Conservation (phyloP, 1,140 invertebrate genomes). For the Megathymus violae region DNA sequence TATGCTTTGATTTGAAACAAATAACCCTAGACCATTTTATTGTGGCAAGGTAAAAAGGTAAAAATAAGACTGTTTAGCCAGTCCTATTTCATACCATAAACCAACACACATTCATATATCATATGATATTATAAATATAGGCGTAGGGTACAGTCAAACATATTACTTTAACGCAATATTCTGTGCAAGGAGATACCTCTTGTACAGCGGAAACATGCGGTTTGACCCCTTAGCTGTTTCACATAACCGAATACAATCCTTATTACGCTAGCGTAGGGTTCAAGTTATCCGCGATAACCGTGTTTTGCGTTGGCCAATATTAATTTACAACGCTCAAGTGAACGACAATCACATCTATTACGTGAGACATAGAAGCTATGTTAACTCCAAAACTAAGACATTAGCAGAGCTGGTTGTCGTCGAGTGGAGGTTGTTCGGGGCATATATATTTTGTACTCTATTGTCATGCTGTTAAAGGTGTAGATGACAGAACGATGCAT, state of each 20-base stretch:
- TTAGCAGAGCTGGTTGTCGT: neutral
- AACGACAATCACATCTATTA: conserved; percentile 2
- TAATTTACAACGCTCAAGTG: neutral
- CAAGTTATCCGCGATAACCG: conserved; percentile 18
- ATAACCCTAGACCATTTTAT: no score
- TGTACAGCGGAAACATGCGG: conserved; percentile 49
- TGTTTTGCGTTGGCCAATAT: conserved; percentile 9
- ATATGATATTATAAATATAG: neutral
- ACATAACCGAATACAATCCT: conserved; percentile 28
- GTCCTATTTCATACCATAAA: conserved; percentile 4
- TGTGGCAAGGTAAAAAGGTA: no score
- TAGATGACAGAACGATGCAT: neutral
- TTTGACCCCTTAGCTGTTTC: conserved; percentile 19
- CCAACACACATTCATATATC: neutral
- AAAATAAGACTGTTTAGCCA: neutral
- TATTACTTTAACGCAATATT: conserved; percentile 27
- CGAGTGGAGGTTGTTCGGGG: no score
- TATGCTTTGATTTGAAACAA: no score
- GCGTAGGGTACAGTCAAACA: conserved; percentile 9
- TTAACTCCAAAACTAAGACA: neutral
- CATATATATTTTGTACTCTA: conserved; percentile 1
- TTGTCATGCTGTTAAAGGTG: neutral
- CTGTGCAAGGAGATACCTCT: conserved; percentile 43
- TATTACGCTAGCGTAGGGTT: conserved; percentile 21
- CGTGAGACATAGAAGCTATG: neutral